Base-by-base conservation (phyloP, 2,888 invertebrate species). In the Ypsolopha sequella region DNA sequence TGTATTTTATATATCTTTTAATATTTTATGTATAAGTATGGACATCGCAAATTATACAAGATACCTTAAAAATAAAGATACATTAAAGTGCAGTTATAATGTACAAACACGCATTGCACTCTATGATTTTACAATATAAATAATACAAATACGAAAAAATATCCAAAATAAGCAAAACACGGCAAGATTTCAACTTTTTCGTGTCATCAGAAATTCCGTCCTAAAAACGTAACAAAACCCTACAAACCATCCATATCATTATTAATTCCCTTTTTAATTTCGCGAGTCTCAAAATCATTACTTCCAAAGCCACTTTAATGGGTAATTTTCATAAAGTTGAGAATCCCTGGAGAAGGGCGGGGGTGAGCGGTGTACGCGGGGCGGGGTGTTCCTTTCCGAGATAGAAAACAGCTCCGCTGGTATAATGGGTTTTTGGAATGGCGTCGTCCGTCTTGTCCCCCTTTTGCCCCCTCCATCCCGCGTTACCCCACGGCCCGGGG, bases 401-500 rank as follows among this genome's bases (percentile, higher is more conserved):
- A 77, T 80, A 84, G 80, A 88, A 88, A 88, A 89, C 89, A 89
- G 89, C 88, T 86, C 88, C 81, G 89, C 88, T 89, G 87, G 89
- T 89, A 89, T 90, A 90, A 90, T 89, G 90, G 89, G 87, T 89
- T 89, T 89, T 88, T 88, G 90, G 89, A 91, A 91, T 91, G 89
- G 89, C 89, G 88, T 89, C 89, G 89, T 90, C 89, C 89, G 88
- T 90, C 90, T 89, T 89, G 80, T 78, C 82, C 79, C 71, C 70
- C 75, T 46, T n/a, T 36, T 13, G 73, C 65, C 66, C 68, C 62
- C 63, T 64, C 64, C 63, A 61, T 59, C 60, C 57, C 60, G 53
- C 60, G 60, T 57, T 57, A 54, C 54, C 52, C 61, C 56, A 24
- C 41, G 68, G 67, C 78, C 62, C 66, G 71, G 68, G 73, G 77